A percentile compares a stretch with the other conserved stretches of the same genome.
phyloP scores from a whole-genome alignment of 2,888 invertebrate genomes.

The Rhagophthalmus giganteus region DNA sequence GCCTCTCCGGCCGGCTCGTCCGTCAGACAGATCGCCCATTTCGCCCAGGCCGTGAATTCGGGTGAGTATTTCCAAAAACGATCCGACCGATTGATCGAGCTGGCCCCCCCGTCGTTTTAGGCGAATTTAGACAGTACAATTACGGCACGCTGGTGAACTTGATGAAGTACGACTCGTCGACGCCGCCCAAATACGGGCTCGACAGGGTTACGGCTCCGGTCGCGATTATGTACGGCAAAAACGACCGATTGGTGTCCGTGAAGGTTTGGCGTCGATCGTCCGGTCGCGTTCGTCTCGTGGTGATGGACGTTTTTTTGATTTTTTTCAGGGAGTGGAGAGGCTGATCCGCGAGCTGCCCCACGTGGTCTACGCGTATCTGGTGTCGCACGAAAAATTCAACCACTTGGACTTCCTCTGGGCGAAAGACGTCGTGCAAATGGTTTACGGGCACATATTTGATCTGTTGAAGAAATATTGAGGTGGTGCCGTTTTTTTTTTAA shows the following conservation, averaged over 20 bases:
- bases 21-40: too few species aligned
- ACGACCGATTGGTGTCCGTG: conserved; percentile 52
- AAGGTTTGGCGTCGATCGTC: conserved; percentile 2
- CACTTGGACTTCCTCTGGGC: conserved; percentile 60
- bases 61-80: neutral
- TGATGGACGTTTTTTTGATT: too few species aligned
- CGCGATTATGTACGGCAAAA: conserved; percentile 59
- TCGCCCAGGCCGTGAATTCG: conserved; percentile 38
- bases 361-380: conserved; percentile 39
- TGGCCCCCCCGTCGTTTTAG: conserved; percentile 4
- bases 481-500: neutral
- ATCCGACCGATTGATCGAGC: too few species aligned
- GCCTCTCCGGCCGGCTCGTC: too few species aligned
- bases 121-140: conserved; percentile 14
- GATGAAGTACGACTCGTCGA: conserved; percentile 2
- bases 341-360: conserved; percentile 59
- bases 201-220: conserved; percentile 57
- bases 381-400: conserved; percentile 48
- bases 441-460: conserved; percentile 50
- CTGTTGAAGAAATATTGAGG: conserved; percentile 25
- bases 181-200: conserved; percentile 43
- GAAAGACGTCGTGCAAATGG: conserved; percentile 49
- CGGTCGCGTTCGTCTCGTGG: neutral
- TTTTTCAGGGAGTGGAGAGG: conserved; percentile 58
- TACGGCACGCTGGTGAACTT: conserved; percentile 11